A percentile compares a stretch with the other conserved stretches of the same genome.
phyloP scores from a whole-genome alignment of 2,797 vertebrate species.

The Lepilemur ruficaudatus region DNA sequence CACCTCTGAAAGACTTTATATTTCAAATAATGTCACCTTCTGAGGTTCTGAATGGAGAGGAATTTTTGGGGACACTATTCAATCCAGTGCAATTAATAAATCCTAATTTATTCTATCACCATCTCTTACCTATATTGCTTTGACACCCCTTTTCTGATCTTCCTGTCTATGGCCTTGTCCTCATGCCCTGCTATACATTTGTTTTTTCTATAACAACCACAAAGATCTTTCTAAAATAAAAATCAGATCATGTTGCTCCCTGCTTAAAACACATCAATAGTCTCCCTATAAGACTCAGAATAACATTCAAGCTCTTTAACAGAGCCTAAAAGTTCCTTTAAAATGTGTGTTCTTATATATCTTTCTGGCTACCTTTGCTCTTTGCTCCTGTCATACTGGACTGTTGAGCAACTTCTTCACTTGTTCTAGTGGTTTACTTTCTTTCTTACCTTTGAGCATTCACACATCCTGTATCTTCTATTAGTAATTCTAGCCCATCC shows the following conservation, averaged over 20 bases:
- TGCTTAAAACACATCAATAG: not conserved
- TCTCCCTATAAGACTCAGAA: not conserved
- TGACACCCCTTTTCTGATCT: not conserved
- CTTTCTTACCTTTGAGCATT: not conserved
- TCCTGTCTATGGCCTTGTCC: not conserved
- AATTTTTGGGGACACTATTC: not conserved
- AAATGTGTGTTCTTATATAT: not conserved
- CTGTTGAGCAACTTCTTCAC: not conserved
- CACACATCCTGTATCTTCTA: not conserved
- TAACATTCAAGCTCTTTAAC: not conserved
- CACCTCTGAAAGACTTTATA: not conserved
- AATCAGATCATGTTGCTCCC: not conserved
- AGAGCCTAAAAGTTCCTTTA: not conserved
- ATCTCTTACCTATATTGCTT: not conserved
- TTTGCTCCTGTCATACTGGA: not conserved
- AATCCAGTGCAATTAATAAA: not conserved
- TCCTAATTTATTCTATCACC: not conserved
- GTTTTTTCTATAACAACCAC: not conserved
- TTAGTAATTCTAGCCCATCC: too few relatives aligned
- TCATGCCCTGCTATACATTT: not conserved
- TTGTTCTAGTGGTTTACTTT: not conserved
- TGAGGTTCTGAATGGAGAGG: not conserved
- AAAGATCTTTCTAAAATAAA: not conserved
- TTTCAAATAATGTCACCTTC: not conserved
- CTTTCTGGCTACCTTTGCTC: not conserved